Evolutionary conservation across 2,797 vertebrate species (phyloP), one percentile per base, ranked within the genome.

Genomic region (Cuculus canorus): DNA sequence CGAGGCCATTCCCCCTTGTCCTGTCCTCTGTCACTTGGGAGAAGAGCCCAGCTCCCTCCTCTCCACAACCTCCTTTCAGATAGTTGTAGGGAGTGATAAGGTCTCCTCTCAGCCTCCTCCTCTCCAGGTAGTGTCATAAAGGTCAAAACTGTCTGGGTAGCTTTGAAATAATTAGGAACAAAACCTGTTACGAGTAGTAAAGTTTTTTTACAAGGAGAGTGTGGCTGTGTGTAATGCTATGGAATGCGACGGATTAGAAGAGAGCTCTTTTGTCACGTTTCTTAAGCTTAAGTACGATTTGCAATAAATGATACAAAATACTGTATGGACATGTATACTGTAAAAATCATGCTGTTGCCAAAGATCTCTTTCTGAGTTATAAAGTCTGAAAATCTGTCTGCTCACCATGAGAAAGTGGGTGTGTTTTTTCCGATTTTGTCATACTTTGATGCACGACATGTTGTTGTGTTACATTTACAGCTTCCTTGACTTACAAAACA

Each of bases 401-500:
- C 13, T 89, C 9, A 3, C 24, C 19, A 8, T 41, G 28, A 63
- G 37, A 50, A 89, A 75, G 7, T 21, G 2, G 41, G 2, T 48
- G 0, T 35, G 13, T 78, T 82, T 72, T 70, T 45, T 23, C 30
- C 32, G 28, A 1, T 41, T 77, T 71, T 63, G 11, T 65, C 85
- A 5, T 25, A 41, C 47, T 86, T 61, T 8, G 18, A 39, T 37
- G 43, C 27, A 63, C 79, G 90, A 32, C 13, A 5, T 85, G 57
- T 87, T 91, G 48, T 84, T 97, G 95, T 94, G 94, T 96, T 96
- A 70, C 59, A 94, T 53, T 91, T 90, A 71, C 0, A 50, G 45
- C 85, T 96, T 97, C 72, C 79, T 90, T 79, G 91, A 92, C 88
- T 96, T 95, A 82, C 56, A 97, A 94, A 97, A 68, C 87, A 97